A percentile compares a stretch with the other conserved stretches of the same genome.
Evolutionary conservation across 1,140 invertebrate genomes (phyloP).

Genomic region (Papilio polyxenes): DNA sequence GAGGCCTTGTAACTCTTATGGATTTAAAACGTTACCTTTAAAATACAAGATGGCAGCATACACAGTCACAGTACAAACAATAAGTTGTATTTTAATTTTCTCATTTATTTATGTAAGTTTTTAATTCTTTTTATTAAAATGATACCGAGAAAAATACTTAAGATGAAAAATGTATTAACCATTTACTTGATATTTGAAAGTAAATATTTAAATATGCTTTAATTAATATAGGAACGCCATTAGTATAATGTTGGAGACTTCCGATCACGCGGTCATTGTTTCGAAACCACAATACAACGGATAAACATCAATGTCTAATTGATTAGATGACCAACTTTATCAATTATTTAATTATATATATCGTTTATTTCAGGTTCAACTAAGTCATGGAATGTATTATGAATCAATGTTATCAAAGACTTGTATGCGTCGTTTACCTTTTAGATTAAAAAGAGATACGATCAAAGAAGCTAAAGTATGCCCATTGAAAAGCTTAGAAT

Average conservation of each 20-base stretch:
- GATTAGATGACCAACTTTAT: too few relatives aligned
- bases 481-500: not conserved
- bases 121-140: not conserved
- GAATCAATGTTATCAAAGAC: not conserved
- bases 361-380: conserved; percentile 49
- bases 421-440: conserved; percentile 29
- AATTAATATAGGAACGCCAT: too few relatives aligned
- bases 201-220: too few relatives aligned
- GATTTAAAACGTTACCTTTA: not conserved
- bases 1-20: not conserved
- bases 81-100: not conserved
- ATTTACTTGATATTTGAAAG: too few relatives aligned
- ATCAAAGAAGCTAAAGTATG: not conserved
- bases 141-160: too few relatives aligned
- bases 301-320: too few relatives aligned
- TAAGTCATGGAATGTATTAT: conserved; percentile 44
- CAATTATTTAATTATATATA: conserved; percentile 16
- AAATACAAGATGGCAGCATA: conserved; percentile 4
- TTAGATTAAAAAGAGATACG: not conserved
- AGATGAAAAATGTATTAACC: too few relatives aligned
- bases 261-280: too few relatives aligned
- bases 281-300: too few relatives aligned
- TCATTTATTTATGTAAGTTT: conserved; percentile 15
- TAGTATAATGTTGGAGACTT: too few relatives aligned
- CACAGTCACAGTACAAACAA: not conserved